Conservation (phyloP, 2,888 invertebrate species). For the Globia sparganii region DNA sequence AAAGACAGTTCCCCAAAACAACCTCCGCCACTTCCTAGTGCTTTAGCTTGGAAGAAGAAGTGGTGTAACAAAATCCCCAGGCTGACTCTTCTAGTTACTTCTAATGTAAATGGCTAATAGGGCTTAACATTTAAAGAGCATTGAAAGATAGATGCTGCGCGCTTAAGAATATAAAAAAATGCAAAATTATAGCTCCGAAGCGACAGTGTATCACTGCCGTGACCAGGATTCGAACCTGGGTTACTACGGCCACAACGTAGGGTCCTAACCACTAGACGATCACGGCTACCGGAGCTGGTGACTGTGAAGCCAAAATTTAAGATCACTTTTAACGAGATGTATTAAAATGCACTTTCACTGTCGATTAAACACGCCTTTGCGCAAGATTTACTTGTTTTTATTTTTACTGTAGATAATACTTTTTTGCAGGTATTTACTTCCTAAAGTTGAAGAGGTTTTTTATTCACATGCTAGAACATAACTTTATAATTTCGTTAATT, state of each 20-base stretch:
- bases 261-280: conserved; percentile 91
- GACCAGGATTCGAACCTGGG: conserved; percentile 94
- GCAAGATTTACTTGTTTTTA: conserved; percentile 12
- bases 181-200: background rate
- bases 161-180: background rate
- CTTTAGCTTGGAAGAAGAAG: background rate
- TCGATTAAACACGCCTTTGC: conserved; percentile 17
- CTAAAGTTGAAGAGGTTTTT: background rate
- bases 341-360: conserved; percentile 31
- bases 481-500: background rate
- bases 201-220: conserved; percentile 89
- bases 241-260: conserved; percentile 94
- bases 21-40: background rate
- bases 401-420: background rate
- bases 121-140: background rate
- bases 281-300: conserved; percentile 74
- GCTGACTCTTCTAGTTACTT: background rate
- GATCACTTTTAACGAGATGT: conserved; percentile 18
- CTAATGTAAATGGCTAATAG: background rate
- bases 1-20: no score
- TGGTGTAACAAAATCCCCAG: background rate
- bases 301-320: background rate
- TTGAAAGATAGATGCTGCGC: background rate
- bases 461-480: background rate
- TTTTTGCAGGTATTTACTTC: background rate